Percentiles rank a stretch among this genome's conserved stretches.
Conservation (phyloP, 2,888 invertebrate genomes). For the Heliconius aoede region DNA sequence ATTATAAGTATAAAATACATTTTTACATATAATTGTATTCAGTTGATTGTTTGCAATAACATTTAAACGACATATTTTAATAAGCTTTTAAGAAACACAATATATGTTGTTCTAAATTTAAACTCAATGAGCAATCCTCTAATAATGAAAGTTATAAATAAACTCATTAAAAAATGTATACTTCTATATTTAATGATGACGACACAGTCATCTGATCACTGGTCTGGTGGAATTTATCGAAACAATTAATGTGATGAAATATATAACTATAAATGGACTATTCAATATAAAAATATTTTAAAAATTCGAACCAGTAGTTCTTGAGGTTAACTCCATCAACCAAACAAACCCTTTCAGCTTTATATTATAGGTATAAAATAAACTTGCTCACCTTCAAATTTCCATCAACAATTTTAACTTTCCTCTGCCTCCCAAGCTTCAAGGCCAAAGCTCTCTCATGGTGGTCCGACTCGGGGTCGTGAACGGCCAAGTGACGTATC, state of each 20-base stretch:
- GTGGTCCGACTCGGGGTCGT: slow-evolving; percentile 92
- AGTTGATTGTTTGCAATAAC: not conserved
- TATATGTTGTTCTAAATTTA: not conserved
- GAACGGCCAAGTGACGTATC: slow-evolving; percentile 94
- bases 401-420: slow-evolving; percentile 86
- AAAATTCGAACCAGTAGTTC: not conserved
- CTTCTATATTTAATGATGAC: too few species aligned
- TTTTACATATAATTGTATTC: not conserved
- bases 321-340: too few species aligned
- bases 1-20: not conserved
- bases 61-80: not conserved
- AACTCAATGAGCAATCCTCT: not conserved
- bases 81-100: not conserved
- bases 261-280: not conserved
- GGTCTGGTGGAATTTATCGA: not conserved
- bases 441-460: slow-evolving; percentile 89
- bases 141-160: not conserved
- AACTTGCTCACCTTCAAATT: slow-evolving; percentile 57
- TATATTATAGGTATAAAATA: not conserved
- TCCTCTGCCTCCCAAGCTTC: slow-evolving; percentile 90
- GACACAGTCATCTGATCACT: not conserved
- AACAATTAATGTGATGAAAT: not conserved
- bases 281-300: not conserved
- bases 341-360: not conserved
- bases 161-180: not conserved